phyloP scores from a whole-genome alignment of 2,888 invertebrate genomes.

The Erannis defoliaria region DNA sequence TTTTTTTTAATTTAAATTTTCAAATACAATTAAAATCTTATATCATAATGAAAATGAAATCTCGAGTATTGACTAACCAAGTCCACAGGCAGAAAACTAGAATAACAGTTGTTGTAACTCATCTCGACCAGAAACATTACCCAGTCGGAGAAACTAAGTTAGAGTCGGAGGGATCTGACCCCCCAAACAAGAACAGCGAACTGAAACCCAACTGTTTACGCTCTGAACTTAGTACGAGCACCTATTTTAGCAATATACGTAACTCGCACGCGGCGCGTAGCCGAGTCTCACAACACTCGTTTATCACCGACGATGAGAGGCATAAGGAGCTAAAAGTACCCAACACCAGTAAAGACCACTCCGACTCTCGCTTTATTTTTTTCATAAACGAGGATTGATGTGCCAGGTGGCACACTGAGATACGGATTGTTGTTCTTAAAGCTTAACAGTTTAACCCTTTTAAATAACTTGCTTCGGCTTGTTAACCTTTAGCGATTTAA shows the following conservation, averaged over 20 bases:
- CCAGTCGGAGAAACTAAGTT: conserved; percentile 29
- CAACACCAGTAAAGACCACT: conserved; percentile 43
- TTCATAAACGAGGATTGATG: conserved; percentile 64
- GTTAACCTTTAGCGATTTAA: conserved; percentile 35
- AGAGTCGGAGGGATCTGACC: conserved; percentile 28
- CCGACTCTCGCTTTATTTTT: conserved; percentile 45
- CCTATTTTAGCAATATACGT: conserved; percentile 53
- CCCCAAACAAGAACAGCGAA: conserved; percentile 53
- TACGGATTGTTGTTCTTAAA: conserved; percentile 44
- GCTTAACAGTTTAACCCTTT: conserved; percentile 48
- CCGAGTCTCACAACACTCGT: conserved; percentile 66
- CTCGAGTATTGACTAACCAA: too few relatives aligned
- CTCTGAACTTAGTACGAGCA: conserved; percentile 51
- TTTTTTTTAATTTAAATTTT: too few relatives aligned
- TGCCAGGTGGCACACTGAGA: conserved; percentile 52
- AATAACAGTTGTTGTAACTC: not conserved
- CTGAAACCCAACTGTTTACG: conserved; percentile 61
- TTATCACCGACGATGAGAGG: conserved; percentile 76
- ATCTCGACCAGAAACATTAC: conserved; percentile 10
- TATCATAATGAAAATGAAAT: too few relatives aligned
- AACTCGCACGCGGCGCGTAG: conserved; percentile 73
- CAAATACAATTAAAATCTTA: too few relatives aligned
- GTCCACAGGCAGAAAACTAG: too few relatives aligned
- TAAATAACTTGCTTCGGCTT: conserved; percentile 39
- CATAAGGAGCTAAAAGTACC: conserved; percentile 69